These are phyloP conservation scores for Netelia melanura DNA, from an alignment of 2,888 invertebrate species.

Conservation along the genomic window DNA sequence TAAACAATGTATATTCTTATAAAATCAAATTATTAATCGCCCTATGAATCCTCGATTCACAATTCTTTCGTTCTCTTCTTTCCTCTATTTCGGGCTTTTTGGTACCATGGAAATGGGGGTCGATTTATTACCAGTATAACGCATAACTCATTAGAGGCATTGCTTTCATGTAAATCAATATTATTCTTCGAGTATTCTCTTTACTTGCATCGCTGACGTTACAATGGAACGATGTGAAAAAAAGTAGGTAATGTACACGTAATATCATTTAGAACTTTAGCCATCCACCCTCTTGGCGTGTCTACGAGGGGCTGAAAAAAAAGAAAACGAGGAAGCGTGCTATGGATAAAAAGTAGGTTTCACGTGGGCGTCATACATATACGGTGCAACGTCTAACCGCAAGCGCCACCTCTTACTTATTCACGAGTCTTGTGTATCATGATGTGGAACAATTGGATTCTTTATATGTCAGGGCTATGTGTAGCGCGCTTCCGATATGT, in stretches of 20 bases:
- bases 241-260: background rate
- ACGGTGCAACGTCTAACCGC: slow-evolving; percentile 70
- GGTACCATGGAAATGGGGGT: too few species aligned
- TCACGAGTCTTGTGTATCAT: slow-evolving; percentile 67
- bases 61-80: too few species aligned
- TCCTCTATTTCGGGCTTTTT: too few species aligned
- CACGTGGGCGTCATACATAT: slow-evolving; percentile 14
- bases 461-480: slow-evolving; percentile 68
- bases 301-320: background rate
- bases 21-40: too few species aligned
- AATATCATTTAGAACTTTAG: background rate
- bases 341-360: slow-evolving; percentile 38
- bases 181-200: background rate
- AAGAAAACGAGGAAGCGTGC: background rate
- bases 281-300: background rate
- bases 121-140: too few species aligned
- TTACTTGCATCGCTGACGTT: background rate
- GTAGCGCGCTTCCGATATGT: background rate
- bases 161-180: background rate
- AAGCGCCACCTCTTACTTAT: slow-evolving; percentile 80
- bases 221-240: background rate
- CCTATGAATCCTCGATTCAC: too few species aligned
- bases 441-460: slow-evolving; percentile 79
- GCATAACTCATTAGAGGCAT: too few species aligned
- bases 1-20: too few species aligned